Conservation (phyloP, 2,888 invertebrate species). For the Pollenia angustigena region DNA sequence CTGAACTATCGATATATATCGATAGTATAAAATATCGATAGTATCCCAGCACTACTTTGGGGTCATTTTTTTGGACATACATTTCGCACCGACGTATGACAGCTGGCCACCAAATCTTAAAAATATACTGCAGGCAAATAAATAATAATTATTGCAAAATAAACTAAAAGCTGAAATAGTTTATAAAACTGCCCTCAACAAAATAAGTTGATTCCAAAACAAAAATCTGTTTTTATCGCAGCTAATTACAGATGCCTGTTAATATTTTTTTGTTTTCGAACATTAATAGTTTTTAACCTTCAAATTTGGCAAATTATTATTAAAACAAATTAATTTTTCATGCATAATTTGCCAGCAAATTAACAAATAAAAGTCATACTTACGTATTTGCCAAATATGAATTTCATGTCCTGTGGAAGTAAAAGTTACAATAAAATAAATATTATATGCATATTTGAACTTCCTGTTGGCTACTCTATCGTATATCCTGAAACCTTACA, state of each 20-base stretch:
- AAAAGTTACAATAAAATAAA: conserved; percentile 7
- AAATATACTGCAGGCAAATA: too few relatives aligned
- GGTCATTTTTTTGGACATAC: too few relatives aligned
- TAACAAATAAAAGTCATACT: background rate
- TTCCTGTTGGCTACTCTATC: conserved; percentile 52
- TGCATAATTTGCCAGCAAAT: background rate
- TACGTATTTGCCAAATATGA: background rate
- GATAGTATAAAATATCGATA: too few relatives aligned
- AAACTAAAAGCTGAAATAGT: too few relatives aligned
- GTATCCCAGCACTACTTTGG: too few relatives aligned
- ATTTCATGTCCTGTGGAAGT: conserved; percentile 21
- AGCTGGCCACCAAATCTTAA: too few relatives aligned
- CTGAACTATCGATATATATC: too few relatives aligned
- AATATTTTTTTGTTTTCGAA: background rate
- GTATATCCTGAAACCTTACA: conserved; percentile 69
- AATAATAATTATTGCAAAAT: too few relatives aligned
- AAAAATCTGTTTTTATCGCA: too few relatives aligned
- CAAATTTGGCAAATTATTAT: background rate
- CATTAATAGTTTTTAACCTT: background rate
- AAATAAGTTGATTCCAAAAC: too few relatives aligned
- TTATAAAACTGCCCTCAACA: too few relatives aligned
- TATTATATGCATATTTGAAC: conserved; percentile 50
- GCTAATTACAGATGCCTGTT: conserved; percentile 5
- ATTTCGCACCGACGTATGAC: too few relatives aligned
- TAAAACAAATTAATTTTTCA: conserved; percentile 25